Evolutionary conservation across 2,888 invertebrate species (phyloP).

Genomic region (Branchellion lobata): DNA sequence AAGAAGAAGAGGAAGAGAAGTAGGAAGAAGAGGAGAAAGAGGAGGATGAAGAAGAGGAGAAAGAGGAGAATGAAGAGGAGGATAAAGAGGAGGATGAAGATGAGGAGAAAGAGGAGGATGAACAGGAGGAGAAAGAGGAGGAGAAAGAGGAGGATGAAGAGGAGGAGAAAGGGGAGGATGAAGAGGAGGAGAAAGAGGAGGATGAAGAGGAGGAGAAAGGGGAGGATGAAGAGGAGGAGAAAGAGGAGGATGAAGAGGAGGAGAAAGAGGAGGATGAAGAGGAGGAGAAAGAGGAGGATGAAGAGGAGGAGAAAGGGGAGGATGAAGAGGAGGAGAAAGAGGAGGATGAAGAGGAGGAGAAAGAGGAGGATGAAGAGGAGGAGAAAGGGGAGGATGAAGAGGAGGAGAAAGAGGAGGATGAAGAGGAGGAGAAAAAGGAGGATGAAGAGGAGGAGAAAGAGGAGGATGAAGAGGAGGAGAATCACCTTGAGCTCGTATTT

Average conservation of each 20-base stretch:
- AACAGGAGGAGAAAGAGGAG: no score
- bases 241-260: conserved; percentile 18
- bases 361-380: neutral
- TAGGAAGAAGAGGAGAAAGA: no score
- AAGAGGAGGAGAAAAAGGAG: neutral
- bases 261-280: conserved; percentile 22
- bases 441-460: no score
- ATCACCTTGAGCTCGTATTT: neutral
- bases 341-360: conserved; percentile 12
- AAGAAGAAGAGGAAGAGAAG: neutral
- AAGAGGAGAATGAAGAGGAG: no score
- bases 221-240: neutral
- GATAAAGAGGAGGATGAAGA: no score
- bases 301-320: conserved; percentile 6
- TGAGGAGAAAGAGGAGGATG: no score
- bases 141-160: no score
- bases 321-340: conserved; percentile 26
- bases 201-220: neutral
- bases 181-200: neutral
- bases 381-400: conserved; percentile 11
- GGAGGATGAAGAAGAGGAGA: no score
- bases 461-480: neutral
- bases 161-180: neutral
- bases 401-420: neutral
- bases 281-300: conserved; percentile 3